Conservation (phyloP, 2,888 invertebrate genomes). For the Hartigia nigra region DNA sequence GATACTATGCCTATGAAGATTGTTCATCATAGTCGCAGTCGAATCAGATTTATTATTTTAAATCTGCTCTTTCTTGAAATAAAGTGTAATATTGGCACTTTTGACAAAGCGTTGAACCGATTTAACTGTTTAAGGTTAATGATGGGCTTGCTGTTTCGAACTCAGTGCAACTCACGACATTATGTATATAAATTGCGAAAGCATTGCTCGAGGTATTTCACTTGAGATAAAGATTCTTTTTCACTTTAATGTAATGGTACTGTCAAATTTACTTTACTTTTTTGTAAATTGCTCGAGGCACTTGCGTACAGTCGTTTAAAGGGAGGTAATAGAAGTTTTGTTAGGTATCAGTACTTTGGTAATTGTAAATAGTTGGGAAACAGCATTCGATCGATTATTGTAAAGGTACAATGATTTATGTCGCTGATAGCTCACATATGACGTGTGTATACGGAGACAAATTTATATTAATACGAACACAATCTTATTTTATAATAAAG, state of each 20-base stretch:
- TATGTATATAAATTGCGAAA: neutral
- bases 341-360: neutral
- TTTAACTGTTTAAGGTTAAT: neutral
- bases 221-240: neutral
- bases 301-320: neutral
- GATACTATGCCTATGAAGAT: neutral
- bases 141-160: neutral
- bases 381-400: neutral
- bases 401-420: neutral
- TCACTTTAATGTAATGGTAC: neutral
- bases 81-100: neutral
- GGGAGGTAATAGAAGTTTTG: neutral
- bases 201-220: neutral
- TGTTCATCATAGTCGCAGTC: neutral
- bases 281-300: neutral
- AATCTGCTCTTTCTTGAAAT: neutral
- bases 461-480: constrained; percentile 16
- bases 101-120: neutral
- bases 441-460: neutral
- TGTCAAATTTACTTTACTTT: neutral
- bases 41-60: neutral
- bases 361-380: constrained; percentile 8
- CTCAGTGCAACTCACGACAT: neutral
- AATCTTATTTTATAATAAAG: constrained; percentile 37
- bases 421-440: neutral